Evolutionary conservation across 2,797 vertebrate species (phyloP).

Genomic region (Myoxocephalus aenaeus): DNA sequence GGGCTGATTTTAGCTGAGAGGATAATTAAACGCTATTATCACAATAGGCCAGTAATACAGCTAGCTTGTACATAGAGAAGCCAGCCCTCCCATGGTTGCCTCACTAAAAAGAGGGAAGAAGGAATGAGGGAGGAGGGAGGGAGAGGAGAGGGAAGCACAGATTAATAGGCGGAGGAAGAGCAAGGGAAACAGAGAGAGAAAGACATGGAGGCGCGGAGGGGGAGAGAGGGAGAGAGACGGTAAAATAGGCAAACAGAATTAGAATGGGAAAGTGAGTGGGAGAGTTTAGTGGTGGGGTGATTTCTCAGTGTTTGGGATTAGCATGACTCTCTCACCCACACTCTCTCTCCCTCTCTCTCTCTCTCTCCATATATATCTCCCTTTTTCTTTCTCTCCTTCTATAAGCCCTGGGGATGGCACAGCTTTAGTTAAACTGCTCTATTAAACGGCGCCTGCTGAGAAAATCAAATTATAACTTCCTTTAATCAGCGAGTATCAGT

Average conservation of each 20-base stretch:
- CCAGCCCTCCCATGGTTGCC: conserved; percentile 76
- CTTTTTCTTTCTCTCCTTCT: conserved; percentile 63
- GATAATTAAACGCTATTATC: conserved; percentile 97
- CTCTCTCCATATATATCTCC: conserved; percentile 43
- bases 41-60: conserved; percentile 96
- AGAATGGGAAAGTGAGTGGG: conserved; percentile 84
- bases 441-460: conserved; percentile 86
- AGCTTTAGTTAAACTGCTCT: conserved; percentile 87
- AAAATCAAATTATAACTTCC: conserved; percentile 88
- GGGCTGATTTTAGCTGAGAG: conserved; percentile 96
- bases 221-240: conserved; percentile 46
- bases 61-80: conserved; percentile 83
- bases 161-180: conserved; percentile 75
- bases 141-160: conserved; percentile 61
- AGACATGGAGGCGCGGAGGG: conserved; percentile 41
- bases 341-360: conserved; percentile 55
- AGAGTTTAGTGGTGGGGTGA: conserved; percentile 83
- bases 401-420: conserved; percentile 84
- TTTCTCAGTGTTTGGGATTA: conserved; percentile 92
- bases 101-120: conserved; percentile 68
- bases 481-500: conserved; percentile 87
- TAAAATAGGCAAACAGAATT: conserved; percentile 79
- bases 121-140: conserved; percentile 53
- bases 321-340: conserved; percentile 63
- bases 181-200: conserved; percentile 61